phyloP scores from a whole-genome alignment of 1,140 invertebrate genomes.

The Drosophila melanica region DNA sequence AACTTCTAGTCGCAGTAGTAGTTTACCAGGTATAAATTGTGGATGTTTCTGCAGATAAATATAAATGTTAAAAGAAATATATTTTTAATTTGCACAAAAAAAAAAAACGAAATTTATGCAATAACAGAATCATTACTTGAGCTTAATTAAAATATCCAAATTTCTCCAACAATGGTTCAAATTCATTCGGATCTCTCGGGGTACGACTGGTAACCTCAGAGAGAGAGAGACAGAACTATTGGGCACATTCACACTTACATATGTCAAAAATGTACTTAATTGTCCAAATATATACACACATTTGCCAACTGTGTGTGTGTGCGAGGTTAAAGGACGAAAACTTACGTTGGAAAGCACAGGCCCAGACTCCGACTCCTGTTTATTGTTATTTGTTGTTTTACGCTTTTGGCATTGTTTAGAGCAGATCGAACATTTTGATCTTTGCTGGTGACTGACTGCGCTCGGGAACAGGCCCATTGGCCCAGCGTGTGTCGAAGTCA shows the following conservation, averaged over 20 bases:
- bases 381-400: conserved; percentile 17
- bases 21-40: too few relatives aligned
- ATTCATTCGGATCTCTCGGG: not conserved
- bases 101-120: too few relatives aligned
- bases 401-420: not conserved
- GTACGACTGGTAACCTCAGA: not conserved
- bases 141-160: not conserved
- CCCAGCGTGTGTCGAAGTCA: conserved; percentile 55
- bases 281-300: too few relatives aligned
- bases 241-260: not conserved
- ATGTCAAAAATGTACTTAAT: not conserved
- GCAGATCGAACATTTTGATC: conserved; percentile 40
- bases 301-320: not conserved
- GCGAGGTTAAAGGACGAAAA: not conserved
- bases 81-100: too few relatives aligned
- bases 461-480: not conserved
- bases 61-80: too few relatives aligned
- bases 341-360: not conserved
- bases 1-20: too few relatives aligned
- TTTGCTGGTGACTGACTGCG: conserved; percentile 1
- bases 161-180: not conserved
- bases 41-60: too few relatives aligned
- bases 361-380: not conserved
- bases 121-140: not conserved
- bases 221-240: not conserved